These are phyloP conservation scores for Dasypus novemcinctus DNA, from an alignment of 2,113 vertebrate genomes.

Conservation along the genomic window DNA sequence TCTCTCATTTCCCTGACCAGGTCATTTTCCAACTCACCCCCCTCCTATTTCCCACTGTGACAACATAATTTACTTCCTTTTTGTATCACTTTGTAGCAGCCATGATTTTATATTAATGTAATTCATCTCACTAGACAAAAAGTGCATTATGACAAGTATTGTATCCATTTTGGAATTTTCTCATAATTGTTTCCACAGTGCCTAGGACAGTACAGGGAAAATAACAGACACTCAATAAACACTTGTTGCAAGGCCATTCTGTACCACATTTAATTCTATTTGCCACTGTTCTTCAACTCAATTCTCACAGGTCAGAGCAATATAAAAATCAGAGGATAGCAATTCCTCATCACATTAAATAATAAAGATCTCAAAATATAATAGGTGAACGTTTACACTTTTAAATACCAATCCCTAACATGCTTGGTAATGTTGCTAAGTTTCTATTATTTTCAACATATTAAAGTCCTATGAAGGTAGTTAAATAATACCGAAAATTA, in stretches of 20 bases:
- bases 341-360: too few species aligned
- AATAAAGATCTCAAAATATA: neutral
- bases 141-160: neutral
- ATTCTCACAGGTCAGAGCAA: neutral
- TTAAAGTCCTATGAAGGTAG: neutral
- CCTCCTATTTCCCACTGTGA: neutral
- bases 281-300: neutral
- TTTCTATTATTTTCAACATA: neutral
- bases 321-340: neutral
- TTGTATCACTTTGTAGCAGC: neutral
- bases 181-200: neutral
- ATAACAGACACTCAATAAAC: neutral
- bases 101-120: neutral
- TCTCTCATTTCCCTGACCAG: neutral
- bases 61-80: neutral
- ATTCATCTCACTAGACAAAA: neutral
- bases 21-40: neutral
- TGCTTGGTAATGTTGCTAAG: neutral
- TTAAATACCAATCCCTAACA: neutral
- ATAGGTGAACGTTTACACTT: neutral
- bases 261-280: neutral
- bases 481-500: neutral
- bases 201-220: neutral
- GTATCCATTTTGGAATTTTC: neutral
- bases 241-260: neutral